Evolutionary conservation across 2,888 invertebrate species (phyloP).

Genomic region (Leptopilina drosophilae): DNA sequence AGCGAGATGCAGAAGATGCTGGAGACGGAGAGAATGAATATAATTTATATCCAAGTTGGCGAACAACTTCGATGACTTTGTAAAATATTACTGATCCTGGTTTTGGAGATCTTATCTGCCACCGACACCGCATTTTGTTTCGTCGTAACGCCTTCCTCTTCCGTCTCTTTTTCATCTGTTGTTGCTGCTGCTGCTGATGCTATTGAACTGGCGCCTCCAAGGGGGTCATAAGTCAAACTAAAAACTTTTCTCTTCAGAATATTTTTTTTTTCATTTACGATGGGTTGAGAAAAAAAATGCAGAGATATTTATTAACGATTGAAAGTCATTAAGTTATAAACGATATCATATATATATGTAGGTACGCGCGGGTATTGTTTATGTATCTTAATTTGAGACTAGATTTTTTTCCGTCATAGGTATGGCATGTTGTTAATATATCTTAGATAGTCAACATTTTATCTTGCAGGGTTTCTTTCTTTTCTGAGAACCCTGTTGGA

Average conservation of each 20-base stretch:
- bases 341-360: not conserved
- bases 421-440: constrained; percentile 66
- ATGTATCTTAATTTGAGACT: constrained; percentile 67
- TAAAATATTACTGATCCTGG: constrained; percentile 74
- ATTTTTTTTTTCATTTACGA: not conserved
- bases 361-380: constrained; percentile 52
- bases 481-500: constrained; percentile 69
- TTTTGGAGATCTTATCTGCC: constrained; percentile 72
- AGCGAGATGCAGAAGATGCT: constrained; percentile 47
- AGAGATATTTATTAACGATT: not conserved
- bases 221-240: constrained; percentile 33
- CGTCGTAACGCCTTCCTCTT: constrained; percentile 64
- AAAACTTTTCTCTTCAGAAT: constrained; percentile 13
- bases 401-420: constrained; percentile 63
- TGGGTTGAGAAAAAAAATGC: not conserved
- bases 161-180: constrained; percentile 53
- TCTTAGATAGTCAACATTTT: constrained; percentile 64
- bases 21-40: constrained; percentile 49
- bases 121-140: constrained; percentile 65
- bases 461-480: constrained; percentile 51
- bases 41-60: constrained; percentile 75
- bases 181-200: constrained; percentile 45
- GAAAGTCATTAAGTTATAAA: not conserved
- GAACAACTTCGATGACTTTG: constrained; percentile 75
- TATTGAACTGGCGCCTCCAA: constrained; percentile 42